These are phyloP conservation scores for Gopherus evgoodei DNA, from an alignment of 2,113 vertebrate genomes.

Conservation along the genomic window DNA sequence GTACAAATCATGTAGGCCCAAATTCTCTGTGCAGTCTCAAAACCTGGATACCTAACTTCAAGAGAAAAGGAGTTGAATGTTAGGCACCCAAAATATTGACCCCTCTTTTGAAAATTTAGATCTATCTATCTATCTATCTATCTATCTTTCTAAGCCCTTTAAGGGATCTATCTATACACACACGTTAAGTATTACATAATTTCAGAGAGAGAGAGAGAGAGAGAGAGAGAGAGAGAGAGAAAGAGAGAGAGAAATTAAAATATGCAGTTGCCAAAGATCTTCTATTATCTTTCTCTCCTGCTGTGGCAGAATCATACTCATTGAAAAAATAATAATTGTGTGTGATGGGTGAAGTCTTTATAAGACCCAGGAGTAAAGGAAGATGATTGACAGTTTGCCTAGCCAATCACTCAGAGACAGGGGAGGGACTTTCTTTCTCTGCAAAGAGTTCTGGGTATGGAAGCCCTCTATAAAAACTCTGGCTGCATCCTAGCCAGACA, in stretches of 20 bases:
- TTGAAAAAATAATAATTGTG: background rate
- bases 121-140: background rate
- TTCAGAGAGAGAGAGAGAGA: background rate
- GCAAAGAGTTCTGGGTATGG: too few relatives aligned
- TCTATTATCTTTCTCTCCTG: background rate
- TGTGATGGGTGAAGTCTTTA: background rate
- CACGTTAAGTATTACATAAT: background rate
- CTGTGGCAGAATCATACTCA: background rate
- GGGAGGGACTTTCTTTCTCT: too few relatives aligned
- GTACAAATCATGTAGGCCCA: background rate
- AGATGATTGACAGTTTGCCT: background rate
- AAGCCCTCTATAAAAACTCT: too few relatives aligned
- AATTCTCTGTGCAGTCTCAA: background rate
- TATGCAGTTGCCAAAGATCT: fast-evolving
- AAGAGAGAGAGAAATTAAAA: background rate
- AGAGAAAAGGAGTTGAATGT: fast-evolving
- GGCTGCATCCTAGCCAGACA: too few relatives aligned
- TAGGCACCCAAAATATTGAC: background rate
- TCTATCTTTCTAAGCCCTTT: too few relatives aligned
- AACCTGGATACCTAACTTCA: background rate
- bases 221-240: background rate
- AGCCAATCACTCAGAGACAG: background rate
- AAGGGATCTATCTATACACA: background rate
- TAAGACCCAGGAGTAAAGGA: background rate
- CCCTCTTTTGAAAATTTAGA: background rate